A percentile compares a stretch with the other conserved stretches of the same genome.
These are phyloP conservation scores for Lateolabrax maculatus DNA, from an alignment of 2,797 vertebrate species.

Conservation along the genomic window DNA sequence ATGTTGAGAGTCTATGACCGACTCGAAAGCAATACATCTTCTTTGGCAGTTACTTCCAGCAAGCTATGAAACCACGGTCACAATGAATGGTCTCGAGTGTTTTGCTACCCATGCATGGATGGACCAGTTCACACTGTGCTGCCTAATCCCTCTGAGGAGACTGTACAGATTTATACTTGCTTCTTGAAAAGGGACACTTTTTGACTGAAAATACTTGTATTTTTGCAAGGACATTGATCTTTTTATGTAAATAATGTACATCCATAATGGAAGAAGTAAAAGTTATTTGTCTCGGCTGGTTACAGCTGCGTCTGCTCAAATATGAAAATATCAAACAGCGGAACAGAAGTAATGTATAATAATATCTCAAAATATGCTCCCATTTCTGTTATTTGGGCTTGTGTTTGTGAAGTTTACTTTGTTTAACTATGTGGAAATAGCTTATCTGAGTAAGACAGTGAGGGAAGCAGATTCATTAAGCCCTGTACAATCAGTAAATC, in stretches of 20 bases:
- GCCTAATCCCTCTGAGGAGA: constrained; percentile 83
- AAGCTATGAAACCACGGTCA: constrained; percentile 83
- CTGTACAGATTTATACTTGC: constrained; percentile 85
- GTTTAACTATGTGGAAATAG: constrained; percentile 73
- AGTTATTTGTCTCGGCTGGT: constrained; percentile 78
- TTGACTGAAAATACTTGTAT: constrained; percentile 85
- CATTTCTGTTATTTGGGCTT: constrained; percentile 59
- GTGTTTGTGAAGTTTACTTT: constrained; percentile 79
- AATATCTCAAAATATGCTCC: constrained; percentile 64
- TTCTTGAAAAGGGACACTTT: constrained; percentile 80
- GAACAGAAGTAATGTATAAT: constrained; percentile 62
- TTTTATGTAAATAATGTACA: constrained; percentile 85
- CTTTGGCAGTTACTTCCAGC: constrained; percentile 86
- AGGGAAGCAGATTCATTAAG: constrained; percentile 80
- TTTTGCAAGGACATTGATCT: constrained; percentile 84
- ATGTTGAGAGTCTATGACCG: constrained; percentile 83
- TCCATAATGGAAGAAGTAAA: constrained; percentile 74
- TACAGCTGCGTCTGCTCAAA: constrained; percentile 67
- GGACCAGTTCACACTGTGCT: constrained; percentile 84
- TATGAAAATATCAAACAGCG: constrained; percentile 58
- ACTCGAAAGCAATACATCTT: constrained; percentile 86
- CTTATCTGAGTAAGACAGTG: constrained; percentile 80
- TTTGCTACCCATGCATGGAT: constrained; percentile 86
- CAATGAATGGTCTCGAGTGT: constrained; percentile 85
- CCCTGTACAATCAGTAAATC: constrained; percentile 80